phyloP scores from a whole-genome alignment of 2,888 invertebrate genomes.

The Phengaris arion region DNA sequence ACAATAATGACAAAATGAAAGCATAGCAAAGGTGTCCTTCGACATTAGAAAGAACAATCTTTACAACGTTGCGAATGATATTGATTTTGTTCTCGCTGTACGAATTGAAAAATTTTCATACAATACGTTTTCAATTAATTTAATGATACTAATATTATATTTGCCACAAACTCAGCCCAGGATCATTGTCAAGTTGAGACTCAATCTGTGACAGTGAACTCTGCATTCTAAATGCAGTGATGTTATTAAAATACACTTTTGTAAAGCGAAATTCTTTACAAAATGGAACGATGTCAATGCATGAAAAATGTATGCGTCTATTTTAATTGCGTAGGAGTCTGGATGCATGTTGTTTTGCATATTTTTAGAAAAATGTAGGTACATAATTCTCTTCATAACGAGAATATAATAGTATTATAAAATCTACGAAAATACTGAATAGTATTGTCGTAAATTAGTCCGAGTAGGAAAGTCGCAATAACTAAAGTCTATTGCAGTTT shows the following conservation, averaged over 20 bases:
- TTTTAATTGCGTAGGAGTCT: neutral
- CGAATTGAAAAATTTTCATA: neutral
- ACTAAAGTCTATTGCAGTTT: neutral
- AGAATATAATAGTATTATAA: too few species aligned
- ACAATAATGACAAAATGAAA: neutral
- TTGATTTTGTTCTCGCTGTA: neutral
- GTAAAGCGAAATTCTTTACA: slow-evolving; percentile 14
- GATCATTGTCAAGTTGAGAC: neutral
- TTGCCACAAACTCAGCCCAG: neutral
- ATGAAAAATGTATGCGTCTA: neutral
- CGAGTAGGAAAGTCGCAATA: neutral
- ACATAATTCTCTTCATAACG: too few species aligned
- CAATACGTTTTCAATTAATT: neutral
- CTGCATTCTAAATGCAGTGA: slow-evolving; percentile 13
- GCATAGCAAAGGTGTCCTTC: neutral
- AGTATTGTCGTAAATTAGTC: neutral
- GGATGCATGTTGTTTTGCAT: neutral
- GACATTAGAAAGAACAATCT: neutral
- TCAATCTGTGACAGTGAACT: slow-evolving; percentile 33
- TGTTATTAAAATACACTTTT: slow-evolving; percentile 24
- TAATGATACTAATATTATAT: neutral
- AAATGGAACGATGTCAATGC: slow-evolving; percentile 13
- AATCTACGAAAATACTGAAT: too few species aligned
- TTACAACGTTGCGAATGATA: too few species aligned
- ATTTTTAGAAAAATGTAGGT: neutral